Evolutionary conservation across 1,140 invertebrate genomes (phyloP), one percentile per base, ranked within the genome.

Genomic region (Phymastichus coffea): DNA sequence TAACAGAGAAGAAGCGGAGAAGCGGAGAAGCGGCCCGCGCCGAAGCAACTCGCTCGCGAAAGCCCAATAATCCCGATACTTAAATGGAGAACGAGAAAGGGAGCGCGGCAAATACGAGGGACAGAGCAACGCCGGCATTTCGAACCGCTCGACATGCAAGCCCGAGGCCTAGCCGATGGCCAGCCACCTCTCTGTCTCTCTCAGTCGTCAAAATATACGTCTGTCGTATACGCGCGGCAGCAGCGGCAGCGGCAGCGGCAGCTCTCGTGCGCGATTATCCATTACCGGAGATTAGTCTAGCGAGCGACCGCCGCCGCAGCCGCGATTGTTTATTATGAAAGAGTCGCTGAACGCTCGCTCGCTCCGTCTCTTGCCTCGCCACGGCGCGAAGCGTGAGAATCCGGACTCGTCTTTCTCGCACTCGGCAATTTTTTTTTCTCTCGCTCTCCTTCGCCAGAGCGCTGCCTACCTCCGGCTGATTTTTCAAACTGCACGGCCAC

Each of bases 161-260:
- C 38, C n/a, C n/a, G n/a, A n/a, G n/a, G n/a, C n/a, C n/a, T n/a
- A 23, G 47, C 58, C 59, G 63, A 68, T 69, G 73, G 63, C 68
- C 67, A 55, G 56, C 66, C 67, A 73, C 73, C 73, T 72, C 30
- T 7, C 28, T 12, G 28, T 6, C 28, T 33, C 6, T 12, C 28
- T 6, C 67, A 73, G 67, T 75, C 69, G 73, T 75, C 72, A 74
- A 75, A 75, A 75, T 75, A 75, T 75, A 75, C 72, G 70, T 74
- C 70, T 70, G 67, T 71, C 61, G 61, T 52, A 47, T 51, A 53
- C 62, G 49, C 38, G 28, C 48, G 63, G 64, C n/a, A n/a, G n/a
- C n/a, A n/a, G n/a, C n/a, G n/a, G 23, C 14, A 26, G 43, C 52
- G 33, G 57, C 37, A n/a, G 30, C 30, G 15, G 19, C 54, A 14